Evolutionary conservation across 2,797 vertebrate species (phyloP), one percentile per base, ranked within the genome.

Genomic region (Sebastes umbrosus): DNA sequence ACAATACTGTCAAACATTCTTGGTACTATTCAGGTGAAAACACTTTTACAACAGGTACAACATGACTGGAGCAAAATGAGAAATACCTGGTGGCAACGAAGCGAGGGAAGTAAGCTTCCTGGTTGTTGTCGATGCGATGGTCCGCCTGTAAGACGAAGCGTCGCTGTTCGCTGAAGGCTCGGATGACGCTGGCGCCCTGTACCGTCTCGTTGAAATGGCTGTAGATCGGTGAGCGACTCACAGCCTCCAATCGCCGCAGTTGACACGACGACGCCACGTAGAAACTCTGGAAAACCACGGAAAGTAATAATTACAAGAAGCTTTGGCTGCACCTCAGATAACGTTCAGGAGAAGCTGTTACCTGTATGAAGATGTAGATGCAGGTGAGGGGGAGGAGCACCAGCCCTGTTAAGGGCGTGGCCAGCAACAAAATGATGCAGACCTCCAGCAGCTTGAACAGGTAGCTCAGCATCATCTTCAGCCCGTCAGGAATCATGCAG

Each of bases 251-350:
- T 18, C 97, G 95, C 50, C 96, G 96, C 84, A 99, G 94, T 90
- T 99, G 98, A 89, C 98, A 97, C 0, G 97, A 97, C 6, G 96
- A 96, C 73, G 92, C 95, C 81, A 98, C 94, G 0, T 98, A 98
- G 89, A 98, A 97, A 80, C 96, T 96, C 98, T 98, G 81, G 8
- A 73, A 22, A 58, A 8, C 8, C 3, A 25, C 1, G n/a, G 3
- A 29, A 20, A 59, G 2, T 5, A 2, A n/a, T 8, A 9, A 24
- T 32, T 8, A 46, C 3, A 8, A 5, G 2, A 34, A 8, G 24
- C 20, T 25, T 24, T 6, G 8, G 34, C 6, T 24, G 11, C 29
- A 64, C 5, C 4, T 65, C 9, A 13, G 24, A 58, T 1, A 9
- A 24, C 0, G 1, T 29, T 22, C 3, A 11, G 9, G 5, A 11